A percentile compares a stretch with the other conserved stretches of the same genome.
Evolutionary conservation across 2,888 invertebrate genomes (phyloP).

Genomic region (Anagyrus pseudococci): DNA sequence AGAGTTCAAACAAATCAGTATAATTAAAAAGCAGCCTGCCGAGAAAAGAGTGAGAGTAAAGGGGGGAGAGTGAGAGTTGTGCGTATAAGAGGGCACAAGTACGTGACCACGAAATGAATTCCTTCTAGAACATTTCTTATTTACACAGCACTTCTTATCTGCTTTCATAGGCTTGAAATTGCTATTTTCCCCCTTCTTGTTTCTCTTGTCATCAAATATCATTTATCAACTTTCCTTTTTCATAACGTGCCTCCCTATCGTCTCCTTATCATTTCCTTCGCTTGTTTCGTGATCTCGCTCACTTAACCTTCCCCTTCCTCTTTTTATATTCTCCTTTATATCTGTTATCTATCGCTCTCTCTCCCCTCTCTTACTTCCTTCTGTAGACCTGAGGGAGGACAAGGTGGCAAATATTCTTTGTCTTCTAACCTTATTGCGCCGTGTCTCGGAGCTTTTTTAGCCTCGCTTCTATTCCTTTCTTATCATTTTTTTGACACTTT

Average conservation of each 20-base stretch:
- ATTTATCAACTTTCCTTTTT: conserved; percentile 25
- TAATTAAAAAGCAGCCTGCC: no score
- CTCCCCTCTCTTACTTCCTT: conserved; percentile 1
- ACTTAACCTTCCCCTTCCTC: conserved; percentile 10
- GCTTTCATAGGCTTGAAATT: conserved; percentile 21
- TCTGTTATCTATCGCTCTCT: conserved; percentile 1
- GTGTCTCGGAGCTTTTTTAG: no score
- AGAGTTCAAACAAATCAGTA: no score
- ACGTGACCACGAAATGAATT: no score
- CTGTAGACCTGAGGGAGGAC: no score
- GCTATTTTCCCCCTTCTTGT: conserved; percentile 1
- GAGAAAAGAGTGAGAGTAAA: no score
- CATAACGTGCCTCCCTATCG: conserved; percentile 10
- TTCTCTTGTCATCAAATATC: conserved; percentile 22
- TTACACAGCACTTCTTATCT: conserved; percentile 14
- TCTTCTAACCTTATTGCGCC: no score
- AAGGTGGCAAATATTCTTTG: no score
- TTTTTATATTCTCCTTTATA: conserved; percentile 12
- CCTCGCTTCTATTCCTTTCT: no score
- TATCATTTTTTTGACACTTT: conserved; percentile 3
- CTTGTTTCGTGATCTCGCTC: conserved; percentile 33
- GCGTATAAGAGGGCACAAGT: no score
- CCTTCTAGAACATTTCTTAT: background rate
- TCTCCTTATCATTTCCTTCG: conserved; percentile 19
- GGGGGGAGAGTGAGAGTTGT: no score